Evolutionary conservation across 1,140 invertebrate genomes (phyloP).

Genomic region (Panonychus citri): DNA sequence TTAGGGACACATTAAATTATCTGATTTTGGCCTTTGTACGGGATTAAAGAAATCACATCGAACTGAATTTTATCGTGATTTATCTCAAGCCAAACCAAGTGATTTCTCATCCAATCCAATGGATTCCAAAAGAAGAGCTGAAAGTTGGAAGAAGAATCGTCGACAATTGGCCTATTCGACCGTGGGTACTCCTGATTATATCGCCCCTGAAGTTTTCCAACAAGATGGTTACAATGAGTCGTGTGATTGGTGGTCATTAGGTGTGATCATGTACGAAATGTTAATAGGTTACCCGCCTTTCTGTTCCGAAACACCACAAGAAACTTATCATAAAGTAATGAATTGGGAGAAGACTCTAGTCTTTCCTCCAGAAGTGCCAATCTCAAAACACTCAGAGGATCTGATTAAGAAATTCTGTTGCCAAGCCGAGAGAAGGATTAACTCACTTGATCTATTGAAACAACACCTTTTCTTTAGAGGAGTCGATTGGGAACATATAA

Average conservation of each 20-base stretch:
- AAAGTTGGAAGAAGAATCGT: slow-evolving; percentile 90
- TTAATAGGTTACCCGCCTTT: slow-evolving; percentile 98
- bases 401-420: slow-evolving; percentile 50
- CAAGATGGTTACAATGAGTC: slow-evolving; percentile 68
- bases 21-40: slow-evolving; percentile 96
- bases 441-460: slow-evolving; percentile 31
- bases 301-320: slow-evolving; percentile 96
- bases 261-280: slow-evolving; percentile 99
- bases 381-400: slow-evolving; percentile 52
- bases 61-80: slow-evolving; percentile 96
- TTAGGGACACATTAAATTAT: slow-evolving; percentile 90
- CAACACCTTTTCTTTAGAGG: slow-evolving; percentile 31
- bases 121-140: slow-evolving; percentile 86
- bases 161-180: slow-evolving; percentile 66
- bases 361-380: slow-evolving; percentile 96
- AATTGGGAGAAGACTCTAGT: slow-evolving; percentile 93
- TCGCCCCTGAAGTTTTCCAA: slow-evolving; percentile 90
- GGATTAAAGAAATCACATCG: slow-evolving; percentile 96
- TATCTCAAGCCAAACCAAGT: slow-evolving; percentile 81
- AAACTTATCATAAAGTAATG: slow-evolving; percentile 98
- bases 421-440: slow-evolving; percentile 60
- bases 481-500: slow-evolving; percentile 58
- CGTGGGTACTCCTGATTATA: slow-evolving; percentile 97
- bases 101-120: slow-evolving; percentile 62
- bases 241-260: slow-evolving; percentile 98